Conservation (phyloP, 2,888 invertebrate genomes). For the Drosophila suboccidentalis region DNA sequence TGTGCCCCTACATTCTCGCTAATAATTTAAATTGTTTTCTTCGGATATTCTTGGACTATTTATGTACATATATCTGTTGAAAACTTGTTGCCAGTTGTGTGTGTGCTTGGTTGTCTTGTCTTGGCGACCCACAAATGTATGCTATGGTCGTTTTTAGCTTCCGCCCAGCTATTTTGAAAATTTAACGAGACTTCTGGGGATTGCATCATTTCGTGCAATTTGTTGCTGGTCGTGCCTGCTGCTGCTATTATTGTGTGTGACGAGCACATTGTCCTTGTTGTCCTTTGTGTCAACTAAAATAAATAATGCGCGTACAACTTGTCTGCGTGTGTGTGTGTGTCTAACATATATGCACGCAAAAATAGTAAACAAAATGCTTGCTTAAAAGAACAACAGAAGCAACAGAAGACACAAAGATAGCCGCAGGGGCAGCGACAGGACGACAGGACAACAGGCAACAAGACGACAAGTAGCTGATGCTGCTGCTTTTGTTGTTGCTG, state of each 20-base stretch:
- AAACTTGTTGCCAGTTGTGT: constrained; percentile 22
- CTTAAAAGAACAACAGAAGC: constrained; percentile 53
- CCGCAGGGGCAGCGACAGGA: constrained; percentile 37
- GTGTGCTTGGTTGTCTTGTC: not conserved
- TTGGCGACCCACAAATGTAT: constrained; percentile 20
- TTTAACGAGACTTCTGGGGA: constrained; percentile 79
- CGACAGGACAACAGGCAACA: constrained; percentile 34
- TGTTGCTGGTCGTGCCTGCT: constrained; percentile 31
- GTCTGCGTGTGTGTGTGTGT: constrained; percentile 20
- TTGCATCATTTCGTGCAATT: constrained; percentile 72
- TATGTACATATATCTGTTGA: not conserved
- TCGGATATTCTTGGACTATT: not conserved
- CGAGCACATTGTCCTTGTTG: constrained; percentile 65
- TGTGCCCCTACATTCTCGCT: constrained; percentile 1
- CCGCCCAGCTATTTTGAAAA: constrained; percentile 51
- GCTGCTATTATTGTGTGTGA: constrained; percentile 59
- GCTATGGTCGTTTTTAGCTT: constrained; percentile 43
- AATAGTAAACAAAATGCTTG: constrained; percentile 66
- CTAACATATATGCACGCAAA: constrained; percentile 43
- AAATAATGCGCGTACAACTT: constrained; percentile 68
- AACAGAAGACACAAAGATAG: constrained; percentile 16
- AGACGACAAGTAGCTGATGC: constrained; percentile 50
- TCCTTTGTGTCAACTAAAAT: constrained; percentile 77
- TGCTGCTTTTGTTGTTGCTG: constrained; percentile 12
- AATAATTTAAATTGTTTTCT: constrained; percentile 3